Evolutionary conservation across 2,113 vertebrate genomes (phyloP).

Genomic region (Neofelis nebulosa): DNA sequence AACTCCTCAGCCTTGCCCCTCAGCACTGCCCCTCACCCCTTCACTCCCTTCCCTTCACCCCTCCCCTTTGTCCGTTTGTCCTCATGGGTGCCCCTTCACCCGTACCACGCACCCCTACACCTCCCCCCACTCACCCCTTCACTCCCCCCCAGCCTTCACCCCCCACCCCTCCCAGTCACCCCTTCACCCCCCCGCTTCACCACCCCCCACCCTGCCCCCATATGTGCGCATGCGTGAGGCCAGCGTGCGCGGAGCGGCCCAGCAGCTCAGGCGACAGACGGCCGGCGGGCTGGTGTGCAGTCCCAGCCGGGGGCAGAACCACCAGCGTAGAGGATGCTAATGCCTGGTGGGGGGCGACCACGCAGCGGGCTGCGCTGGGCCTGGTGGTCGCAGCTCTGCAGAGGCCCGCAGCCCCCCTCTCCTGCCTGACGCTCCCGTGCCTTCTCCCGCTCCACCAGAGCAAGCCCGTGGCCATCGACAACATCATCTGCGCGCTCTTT

Average conservation of each 20-base stretch:
- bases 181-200: no score
- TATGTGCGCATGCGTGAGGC: neutral
- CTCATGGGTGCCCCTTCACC: no score
- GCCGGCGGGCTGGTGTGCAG: accelerated
- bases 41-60: no score
- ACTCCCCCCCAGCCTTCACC: no score
- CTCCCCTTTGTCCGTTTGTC: no score
- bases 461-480: neutral
- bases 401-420: accelerated
- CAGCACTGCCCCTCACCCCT: no score
- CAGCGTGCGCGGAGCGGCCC: neutral
- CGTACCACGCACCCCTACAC: no score
- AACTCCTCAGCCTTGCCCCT: no score
- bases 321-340: accelerated
- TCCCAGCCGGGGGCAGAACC: neutral
- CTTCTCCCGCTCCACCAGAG: neutral
- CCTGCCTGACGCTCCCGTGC: accelerated
- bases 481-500: neutral
- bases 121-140: no score
- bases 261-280: accelerated
- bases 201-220: neutral
- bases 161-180: no score
- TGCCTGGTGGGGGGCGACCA: accelerated
- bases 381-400: neutral
- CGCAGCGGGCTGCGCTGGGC: neutral